Evolutionary conservation across 2,888 invertebrate species (phyloP).

Genomic region (Craniophora ligustri): DNA sequence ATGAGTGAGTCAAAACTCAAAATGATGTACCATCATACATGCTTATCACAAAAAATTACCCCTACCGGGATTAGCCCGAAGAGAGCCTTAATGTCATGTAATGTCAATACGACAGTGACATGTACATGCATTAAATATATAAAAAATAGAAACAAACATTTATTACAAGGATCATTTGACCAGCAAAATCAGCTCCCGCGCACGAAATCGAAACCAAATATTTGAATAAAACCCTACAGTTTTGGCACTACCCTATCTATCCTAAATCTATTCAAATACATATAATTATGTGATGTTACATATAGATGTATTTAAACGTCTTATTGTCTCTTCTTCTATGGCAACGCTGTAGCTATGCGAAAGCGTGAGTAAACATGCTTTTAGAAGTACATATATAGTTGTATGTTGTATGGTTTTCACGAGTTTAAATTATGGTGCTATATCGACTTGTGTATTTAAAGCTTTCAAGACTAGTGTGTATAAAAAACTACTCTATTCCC

Average conservation of each 20-base stretch:
- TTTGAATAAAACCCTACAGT: slow-evolving; percentile 9
- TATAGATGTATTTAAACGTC: slow-evolving; percentile 80
- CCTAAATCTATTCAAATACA: slow-evolving; percentile 40
- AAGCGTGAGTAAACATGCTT: slow-evolving; percentile 88
- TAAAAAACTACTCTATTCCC: too few species aligned
- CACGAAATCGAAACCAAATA: slow-evolving; percentile 12
- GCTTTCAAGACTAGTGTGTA: not conserved
- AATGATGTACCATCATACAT: too few species aligned
- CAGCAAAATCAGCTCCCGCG: slow-evolving; percentile 15
- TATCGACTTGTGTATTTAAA: slow-evolving; percentile 20
- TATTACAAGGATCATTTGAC: not conserved
- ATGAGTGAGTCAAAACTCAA: too few species aligned
- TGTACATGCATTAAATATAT: too few species aligned
- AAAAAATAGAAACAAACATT: not conserved
- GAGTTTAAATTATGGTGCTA: slow-evolving; percentile 35
- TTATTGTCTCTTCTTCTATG: slow-evolving; percentile 85
- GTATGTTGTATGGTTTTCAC: slow-evolving; percentile 71
- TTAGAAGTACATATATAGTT: slow-evolving; percentile 72
- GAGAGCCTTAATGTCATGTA: too few species aligned
- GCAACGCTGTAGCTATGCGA: slow-evolving; percentile 87
- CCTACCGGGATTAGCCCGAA: too few species aligned
- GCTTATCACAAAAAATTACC: too few species aligned
- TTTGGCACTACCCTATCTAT: slow-evolving; percentile 38
- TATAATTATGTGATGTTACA: slow-evolving; percentile 59
- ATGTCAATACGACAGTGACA: too few species aligned